Base-by-base conservation (phyloP, 2,888 invertebrate species). In the Himalopsyche japonica region DNA sequence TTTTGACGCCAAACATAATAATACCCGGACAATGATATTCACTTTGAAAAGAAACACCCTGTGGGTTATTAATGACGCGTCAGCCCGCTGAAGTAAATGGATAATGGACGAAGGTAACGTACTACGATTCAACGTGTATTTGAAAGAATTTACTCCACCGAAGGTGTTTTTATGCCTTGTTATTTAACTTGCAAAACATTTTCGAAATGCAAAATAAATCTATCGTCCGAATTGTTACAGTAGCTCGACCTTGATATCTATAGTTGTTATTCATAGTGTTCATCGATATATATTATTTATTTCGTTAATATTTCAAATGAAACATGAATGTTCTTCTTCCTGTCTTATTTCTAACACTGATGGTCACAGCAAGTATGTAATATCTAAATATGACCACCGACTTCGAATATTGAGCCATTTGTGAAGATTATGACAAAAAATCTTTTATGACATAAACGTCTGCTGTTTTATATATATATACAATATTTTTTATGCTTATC, bases 31-130 rank as follows among this genome's bases (percentile, higher is more conserved):
- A 82, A 82, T 82, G 82, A 82, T 57, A 57, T 82, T 70, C 43
- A 37, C 79, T 18, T 18, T 79, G 79, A 82, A 82, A 79, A 34
- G 82, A 82, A 64, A 79, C 49, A 64, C 64, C 34, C 37, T 43
- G 57, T 48, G n/a, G 78, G 57, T 83, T 76, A 83, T 83, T 76
- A 83, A 83, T 83, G 83, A 76, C 80, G 76, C 49, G 83, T 83
- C 83, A 83, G 7, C 80, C 76, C 30, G 32, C 70, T 70, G 70
- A 70, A 27, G 70, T 70, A 70, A 70, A 70, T 70, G 70, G 70
- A 70, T 70, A 70, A 70, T 70, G 70, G 70, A 12, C 27, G 70
- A 10, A 27, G 27, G 27, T 27, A 27, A 8, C 70, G 10, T 4
- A 27, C 70, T 70, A 27, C 70, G 15, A 70, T 70, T 27, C 27